These are phyloP conservation scores for Zaprionus africanus DNA, from an alignment of 1,140 invertebrate genomes.

Conservation along the genomic window DNA sequence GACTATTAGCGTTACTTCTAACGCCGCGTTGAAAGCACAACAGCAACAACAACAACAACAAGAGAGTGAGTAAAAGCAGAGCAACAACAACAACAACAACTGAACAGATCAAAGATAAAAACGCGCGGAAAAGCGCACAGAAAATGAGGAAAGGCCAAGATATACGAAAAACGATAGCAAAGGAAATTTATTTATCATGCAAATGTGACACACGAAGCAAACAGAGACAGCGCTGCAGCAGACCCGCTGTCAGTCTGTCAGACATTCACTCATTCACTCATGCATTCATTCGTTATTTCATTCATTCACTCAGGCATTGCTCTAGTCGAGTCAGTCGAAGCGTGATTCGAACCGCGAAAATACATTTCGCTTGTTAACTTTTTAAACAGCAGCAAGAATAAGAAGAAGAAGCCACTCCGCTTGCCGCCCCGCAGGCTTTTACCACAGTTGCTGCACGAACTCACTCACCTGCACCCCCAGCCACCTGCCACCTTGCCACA, in stretches of 20 bases:
- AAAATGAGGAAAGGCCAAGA: constrained; percentile 43
- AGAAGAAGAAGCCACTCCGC: not conserved
- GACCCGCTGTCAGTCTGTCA: constrained; percentile 38
- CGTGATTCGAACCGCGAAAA: constrained; percentile 66
- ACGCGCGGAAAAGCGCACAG: constrained; percentile 29
- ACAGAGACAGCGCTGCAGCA: constrained; percentile 20
- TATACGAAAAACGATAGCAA: constrained; percentile 29
- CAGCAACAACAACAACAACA: constrained; percentile 49
- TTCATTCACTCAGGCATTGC: constrained; percentile 40
- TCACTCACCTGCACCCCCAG: not conserved
- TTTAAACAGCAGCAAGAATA: constrained; percentile 35
- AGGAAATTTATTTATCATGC: constrained; percentile 72
- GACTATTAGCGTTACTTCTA: constrained; percentile 78
- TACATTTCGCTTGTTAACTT: constrained; percentile 73
- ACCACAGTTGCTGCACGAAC: not conserved
- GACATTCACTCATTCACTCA: constrained; percentile 20
- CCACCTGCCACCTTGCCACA: not conserved
- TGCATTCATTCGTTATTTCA: constrained; percentile 45
- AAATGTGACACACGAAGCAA: constrained; percentile 54
- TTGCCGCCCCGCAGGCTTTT: constrained; percentile 3
- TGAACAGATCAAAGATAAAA: constrained; percentile 49
- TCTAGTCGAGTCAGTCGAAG: constrained; percentile 36
- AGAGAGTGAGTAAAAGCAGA: constrained; percentile 42
- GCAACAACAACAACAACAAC: constrained; percentile 37
- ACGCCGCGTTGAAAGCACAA: constrained; percentile 65